Evolutionary conservation across 2,888 invertebrate genomes (phyloP).

Genomic region (Hypercompe scribonia): DNA sequence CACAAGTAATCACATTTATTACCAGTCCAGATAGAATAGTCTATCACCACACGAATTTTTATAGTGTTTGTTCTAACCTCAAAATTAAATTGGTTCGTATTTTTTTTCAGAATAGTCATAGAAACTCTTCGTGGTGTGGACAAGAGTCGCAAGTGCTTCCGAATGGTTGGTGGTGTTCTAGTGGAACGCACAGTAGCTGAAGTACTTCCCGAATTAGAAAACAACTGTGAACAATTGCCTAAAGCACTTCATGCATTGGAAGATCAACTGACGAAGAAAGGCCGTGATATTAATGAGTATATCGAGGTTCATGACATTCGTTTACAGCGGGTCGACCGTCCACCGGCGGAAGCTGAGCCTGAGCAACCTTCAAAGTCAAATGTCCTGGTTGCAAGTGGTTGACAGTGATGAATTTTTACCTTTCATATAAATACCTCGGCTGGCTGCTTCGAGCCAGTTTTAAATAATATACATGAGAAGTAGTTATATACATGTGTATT

Average conservation of each 20-base stretch:
- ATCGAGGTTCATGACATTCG: slow-evolving; percentile 96
- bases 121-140: slow-evolving; percentile 96
- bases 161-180: slow-evolving; percentile 97
- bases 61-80: slow-evolving; percentile 8
- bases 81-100: slow-evolving; percentile 6
- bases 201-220: slow-evolving; percentile 93
- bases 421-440: neutral
- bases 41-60: neutral
- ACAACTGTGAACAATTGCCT: slow-evolving; percentile 92
- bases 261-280: slow-evolving; percentile 94
- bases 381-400: slow-evolving; percentile 84
- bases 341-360: slow-evolving; percentile 57
- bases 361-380: slow-evolving; percentile 79
- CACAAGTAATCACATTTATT: slow-evolving; percentile 91
- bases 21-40: neutral
- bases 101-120: slow-evolving; percentile 93
- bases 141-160: slow-evolving; percentile 94
- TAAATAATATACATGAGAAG: neutral
- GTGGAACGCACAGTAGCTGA: slow-evolving; percentile 97
- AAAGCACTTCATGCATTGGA: slow-evolving; percentile 92
- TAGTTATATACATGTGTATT: slow-evolving; percentile 3
- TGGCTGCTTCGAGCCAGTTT: neutral
- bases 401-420: slow-evolving; percentile 31
- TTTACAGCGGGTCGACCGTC: slow-evolving; percentile 85
- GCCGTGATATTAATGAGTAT: slow-evolving; percentile 96